A percentile compares a stretch with the other conserved stretches of the same genome.
Conservation (phyloP, 2,113 vertebrate genomes). For the Calidris pygmaea region DNA sequence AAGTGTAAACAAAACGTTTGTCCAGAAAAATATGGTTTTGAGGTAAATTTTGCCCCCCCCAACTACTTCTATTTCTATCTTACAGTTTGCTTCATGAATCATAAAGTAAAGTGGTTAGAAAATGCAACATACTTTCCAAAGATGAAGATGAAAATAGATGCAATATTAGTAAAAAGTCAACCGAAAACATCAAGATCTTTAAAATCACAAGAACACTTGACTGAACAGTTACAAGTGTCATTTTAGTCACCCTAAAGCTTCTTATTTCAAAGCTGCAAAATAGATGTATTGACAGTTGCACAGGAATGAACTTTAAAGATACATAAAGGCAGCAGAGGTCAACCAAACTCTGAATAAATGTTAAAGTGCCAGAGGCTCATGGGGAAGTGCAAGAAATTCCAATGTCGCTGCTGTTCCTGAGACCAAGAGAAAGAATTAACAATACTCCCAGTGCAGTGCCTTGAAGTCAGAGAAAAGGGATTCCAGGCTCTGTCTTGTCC, state of each 20-base stretch:
- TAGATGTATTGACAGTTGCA: constrained; percentile 40
- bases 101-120: background rate
- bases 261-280: constrained; percentile 11
- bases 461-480: background rate
- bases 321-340: constrained; percentile 35
- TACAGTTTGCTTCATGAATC: background rate
- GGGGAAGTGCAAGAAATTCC: constrained; percentile 21
- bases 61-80: background rate
- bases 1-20: background rate
- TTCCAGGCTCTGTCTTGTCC: background rate
- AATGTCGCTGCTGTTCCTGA: background rate
- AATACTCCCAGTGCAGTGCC: background rate
- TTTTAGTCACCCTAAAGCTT: constrained; percentile 44
- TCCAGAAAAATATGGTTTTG: background rate
- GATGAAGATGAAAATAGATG: background rate
- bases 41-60: background rate
- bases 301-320: constrained; percentile 56
- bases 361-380: constrained; percentile 2
- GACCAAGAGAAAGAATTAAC: background rate
- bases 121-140: background rate
- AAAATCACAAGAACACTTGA: constrained; percentile 8
- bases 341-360: constrained; percentile 54
- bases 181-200: background rate
- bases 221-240: background rate
- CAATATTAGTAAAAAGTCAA: constrained; percentile 19